A percentile compares a stretch with the other conserved stretches of the same genome.
Evolutionary conservation across 2,888 invertebrate genomes (phyloP).

Genomic region (Bruchidius siliquastri): DNA sequence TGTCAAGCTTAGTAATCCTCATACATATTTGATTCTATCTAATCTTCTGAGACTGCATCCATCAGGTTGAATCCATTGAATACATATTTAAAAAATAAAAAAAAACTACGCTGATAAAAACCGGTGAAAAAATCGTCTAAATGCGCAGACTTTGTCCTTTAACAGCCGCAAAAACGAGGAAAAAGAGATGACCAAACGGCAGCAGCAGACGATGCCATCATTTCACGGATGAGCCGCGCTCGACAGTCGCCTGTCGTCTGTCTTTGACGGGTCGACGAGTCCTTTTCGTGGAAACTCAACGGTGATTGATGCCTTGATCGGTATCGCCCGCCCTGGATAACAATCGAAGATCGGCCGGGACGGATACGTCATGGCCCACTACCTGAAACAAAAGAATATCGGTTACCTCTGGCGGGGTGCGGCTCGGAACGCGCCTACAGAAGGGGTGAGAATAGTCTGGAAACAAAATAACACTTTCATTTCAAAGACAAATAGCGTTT

Average conservation of each 20-base stretch:
- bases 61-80: too few species aligned
- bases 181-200: not conserved
- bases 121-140: not conserved
- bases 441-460: not conserved
- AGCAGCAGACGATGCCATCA: not conserved
- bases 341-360: not conserved
- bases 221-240: not conserved
- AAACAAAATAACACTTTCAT: too few species aligned
- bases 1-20: too few species aligned
- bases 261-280: not conserved
- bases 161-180: not conserved
- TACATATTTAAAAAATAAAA: too few species aligned
- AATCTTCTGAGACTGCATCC: too few species aligned
- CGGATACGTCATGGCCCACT: not conserved
- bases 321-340: not conserved
- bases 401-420: not conserved
- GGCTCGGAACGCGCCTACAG: not conserved
- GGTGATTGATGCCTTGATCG: not conserved
- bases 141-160: not conserved
- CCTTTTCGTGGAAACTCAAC: not conserved
- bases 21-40: too few species aligned
- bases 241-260: not conserved
- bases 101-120: too few species aligned
- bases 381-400: not conserved
- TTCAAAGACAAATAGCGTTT: too few species aligned